Conservation (phyloP, 2,888 invertebrate genomes). For the Galeopsomyia nigrocyanea region DNA sequence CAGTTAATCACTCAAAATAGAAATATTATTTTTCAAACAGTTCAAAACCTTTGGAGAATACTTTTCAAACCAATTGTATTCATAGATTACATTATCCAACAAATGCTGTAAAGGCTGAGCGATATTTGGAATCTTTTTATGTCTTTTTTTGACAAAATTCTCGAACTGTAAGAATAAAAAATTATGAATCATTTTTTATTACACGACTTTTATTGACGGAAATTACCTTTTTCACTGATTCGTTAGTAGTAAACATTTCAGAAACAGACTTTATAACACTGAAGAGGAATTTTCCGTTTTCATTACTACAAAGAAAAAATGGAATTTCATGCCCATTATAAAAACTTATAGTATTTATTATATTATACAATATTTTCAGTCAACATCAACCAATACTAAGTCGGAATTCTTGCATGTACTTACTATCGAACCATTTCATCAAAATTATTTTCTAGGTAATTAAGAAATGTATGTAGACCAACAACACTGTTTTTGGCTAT, state of each 20-base stretch:
- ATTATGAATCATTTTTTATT: background rate
- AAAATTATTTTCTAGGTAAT: too few relatives aligned
- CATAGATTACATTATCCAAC: background rate
- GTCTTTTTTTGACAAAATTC: background rate
- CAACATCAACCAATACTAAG: too few relatives aligned
- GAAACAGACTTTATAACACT: background rate
- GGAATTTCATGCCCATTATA: too few relatives aligned
- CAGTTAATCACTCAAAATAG: too few relatives aligned
- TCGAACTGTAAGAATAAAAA: background rate
- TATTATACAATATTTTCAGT: too few relatives aligned
- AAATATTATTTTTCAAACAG: constrained; percentile 21
- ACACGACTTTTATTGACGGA: background rate
- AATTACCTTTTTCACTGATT: constrained; percentile 6
- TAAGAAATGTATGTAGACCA: too few relatives aligned
- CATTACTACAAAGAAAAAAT: background rate
- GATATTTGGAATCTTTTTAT: background rate
- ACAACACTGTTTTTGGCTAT: too few relatives aligned
- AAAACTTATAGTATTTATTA: too few relatives aligned
- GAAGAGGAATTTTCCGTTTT: background rate
- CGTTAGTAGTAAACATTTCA: background rate
- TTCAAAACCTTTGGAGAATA: constrained; percentile 22
- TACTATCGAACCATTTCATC: too few relatives aligned
- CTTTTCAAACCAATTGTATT: constrained; percentile 12
- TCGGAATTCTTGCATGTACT: too few relatives aligned
- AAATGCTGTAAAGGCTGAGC: background rate